A percentile compares a stretch with the other conserved stretches of the same genome.
Conservation (phyloP, 1,140 invertebrate genomes). For the Xylocopa sonorina region DNA sequence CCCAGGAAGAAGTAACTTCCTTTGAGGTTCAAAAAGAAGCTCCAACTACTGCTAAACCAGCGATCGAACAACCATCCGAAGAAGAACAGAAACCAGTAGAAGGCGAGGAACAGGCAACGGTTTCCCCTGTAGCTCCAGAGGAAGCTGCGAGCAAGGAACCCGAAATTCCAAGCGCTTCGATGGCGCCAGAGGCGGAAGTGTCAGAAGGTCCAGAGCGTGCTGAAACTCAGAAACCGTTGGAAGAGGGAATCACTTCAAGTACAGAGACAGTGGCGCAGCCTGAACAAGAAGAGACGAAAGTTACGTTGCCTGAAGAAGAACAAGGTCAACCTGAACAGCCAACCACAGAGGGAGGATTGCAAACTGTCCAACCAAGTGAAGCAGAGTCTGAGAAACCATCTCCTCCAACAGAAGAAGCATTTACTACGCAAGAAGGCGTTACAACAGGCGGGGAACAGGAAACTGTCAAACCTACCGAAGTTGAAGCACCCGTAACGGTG, state of each 20-base stretch:
- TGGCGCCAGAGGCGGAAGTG: neutral
- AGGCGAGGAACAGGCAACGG: constrained; percentile 19
- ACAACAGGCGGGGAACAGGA: constrained; percentile 42
- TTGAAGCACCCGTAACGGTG: constrained; percentile 1
- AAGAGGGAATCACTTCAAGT: constrained; percentile 7
- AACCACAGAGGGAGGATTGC: constrained; percentile 31
- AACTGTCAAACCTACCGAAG: constrained; percentile 35
- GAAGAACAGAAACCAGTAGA: constrained; percentile 12
- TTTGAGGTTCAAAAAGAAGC: constrained; percentile 11
- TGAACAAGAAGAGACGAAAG: constrained; percentile 39
- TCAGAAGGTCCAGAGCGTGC: neutral
- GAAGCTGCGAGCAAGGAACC: constrained; percentile 26
- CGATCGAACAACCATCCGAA: neutral
- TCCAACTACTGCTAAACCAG: constrained; percentile 15
- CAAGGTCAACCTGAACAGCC: constrained; percentile 44
- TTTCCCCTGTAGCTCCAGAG: neutral
- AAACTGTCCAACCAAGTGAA: constrained; percentile 21
- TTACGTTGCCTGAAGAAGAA: constrained; percentile 32
- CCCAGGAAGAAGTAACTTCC: constrained; percentile 21
- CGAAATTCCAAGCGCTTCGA: constrained; percentile 2
- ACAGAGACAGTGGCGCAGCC: neutral
- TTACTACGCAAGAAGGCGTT: constrained; percentile 16
- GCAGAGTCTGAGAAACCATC: constrained; percentile 45
- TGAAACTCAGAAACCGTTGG: neutral
- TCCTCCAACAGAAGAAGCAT: constrained; percentile 22